Evolutionary conservation across 2,113 vertebrate species (phyloP), one percentile per base, ranked within the genome.

Genomic region (Siphamia tubifer): DNA sequence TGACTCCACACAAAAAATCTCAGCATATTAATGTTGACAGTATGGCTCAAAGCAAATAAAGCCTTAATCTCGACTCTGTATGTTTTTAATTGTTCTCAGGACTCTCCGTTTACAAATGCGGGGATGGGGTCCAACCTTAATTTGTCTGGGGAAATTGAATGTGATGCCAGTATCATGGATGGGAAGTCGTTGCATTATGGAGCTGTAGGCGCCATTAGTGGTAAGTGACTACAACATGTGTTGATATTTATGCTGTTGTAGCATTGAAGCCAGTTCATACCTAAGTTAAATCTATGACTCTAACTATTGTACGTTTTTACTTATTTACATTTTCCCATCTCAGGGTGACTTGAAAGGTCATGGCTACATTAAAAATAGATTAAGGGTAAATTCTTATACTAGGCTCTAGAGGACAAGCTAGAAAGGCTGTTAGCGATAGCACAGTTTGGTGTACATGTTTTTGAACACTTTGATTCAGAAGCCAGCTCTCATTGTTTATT

Each of bases 141-240:
- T 90, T 92, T 99, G 74, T 92, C 95, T 32, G 98, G 98, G 63
- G 94, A 99, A 87, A 97, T 99, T 77, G 98, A 99, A 83, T 99
- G 97, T 84, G 98, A 99, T 76, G 98, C 98, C 74, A 98, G 98
- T 85, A 98, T 99, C 85, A 99, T 99, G 98, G 98, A 99, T 89
- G 98, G 98, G 66, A 98, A 98, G 75, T 96, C 97, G 2, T 81
- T 98, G 72, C 96, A 96, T 88, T 99, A 95, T 81, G 98, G 97
- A 87, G 96, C 98, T 30, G 97, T 99, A 49, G 97, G 98, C 69
- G 95, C 98, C 23, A 87, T 99, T 66, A 96, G 95, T 87, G 96
- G 98, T 93, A 74, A 75, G 89, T 88, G 32, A 43, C 58, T 31
- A 35, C 47, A 60, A 10, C n/a, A 23, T 44, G 12, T 57, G 6